Conservation (phyloP, 2,113 vertebrate genomes). For the Mungos mungo region DNA sequence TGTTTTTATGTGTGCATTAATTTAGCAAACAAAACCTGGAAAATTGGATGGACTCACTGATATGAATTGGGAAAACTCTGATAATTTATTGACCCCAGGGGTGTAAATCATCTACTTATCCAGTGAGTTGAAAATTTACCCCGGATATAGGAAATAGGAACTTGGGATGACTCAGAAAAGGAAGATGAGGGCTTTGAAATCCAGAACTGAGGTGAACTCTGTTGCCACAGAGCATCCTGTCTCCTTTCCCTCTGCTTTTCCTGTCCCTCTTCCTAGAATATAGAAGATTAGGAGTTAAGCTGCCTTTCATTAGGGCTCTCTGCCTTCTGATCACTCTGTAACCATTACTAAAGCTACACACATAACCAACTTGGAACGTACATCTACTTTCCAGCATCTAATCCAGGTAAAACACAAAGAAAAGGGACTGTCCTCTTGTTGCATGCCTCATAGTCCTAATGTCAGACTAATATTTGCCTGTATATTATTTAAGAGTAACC, state of each 20-base stretch:
- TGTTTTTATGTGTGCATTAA: not conserved
- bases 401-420: not conserved
- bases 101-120: not conserved
- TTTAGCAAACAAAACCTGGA: slow-evolving; percentile 39
- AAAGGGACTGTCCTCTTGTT: not conserved
- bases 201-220: not conserved
- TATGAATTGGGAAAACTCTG: slow-evolving; percentile 15
- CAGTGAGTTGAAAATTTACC: not conserved
- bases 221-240: not conserved
- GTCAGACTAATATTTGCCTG: not conserved
- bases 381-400: not conserved
- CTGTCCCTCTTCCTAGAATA: not conserved
- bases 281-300: not conserved
- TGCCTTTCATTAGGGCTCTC: not conserved
- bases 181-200: not conserved
- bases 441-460: not conserved
- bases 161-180: not conserved
- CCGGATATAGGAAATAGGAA: not conserved
- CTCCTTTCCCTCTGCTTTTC: not conserved
- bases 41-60: not conserved
- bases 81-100: not conserved
- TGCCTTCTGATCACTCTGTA: not conserved
- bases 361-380: not conserved
- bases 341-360: not conserved
- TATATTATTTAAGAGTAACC: not conserved